phyloP scores from a whole-genome alignment of 64 coral and sea anemone genomes.

The Acropora tenuis region DNA sequence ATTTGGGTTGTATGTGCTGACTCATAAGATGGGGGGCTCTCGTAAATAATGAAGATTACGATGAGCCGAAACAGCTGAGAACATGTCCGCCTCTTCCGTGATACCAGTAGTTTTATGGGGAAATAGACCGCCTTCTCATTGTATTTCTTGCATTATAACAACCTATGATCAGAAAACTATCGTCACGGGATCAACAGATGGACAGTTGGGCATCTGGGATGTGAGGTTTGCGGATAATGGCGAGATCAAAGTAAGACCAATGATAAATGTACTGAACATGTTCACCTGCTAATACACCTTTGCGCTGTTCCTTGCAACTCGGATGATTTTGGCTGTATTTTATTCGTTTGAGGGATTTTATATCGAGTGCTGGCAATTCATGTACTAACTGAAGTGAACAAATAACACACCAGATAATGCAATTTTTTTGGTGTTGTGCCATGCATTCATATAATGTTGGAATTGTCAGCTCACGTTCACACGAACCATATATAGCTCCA shows the following conservation, averaged over 20 bases:
- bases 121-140: constrained; percentile 86
- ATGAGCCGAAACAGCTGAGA: not conserved
- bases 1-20: constrained; percentile 7
- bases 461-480: no score
- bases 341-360: no score
- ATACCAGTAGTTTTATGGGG: constrained; percentile 96
- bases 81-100: constrained; percentile 93
- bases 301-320: no score
- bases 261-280: not conserved
- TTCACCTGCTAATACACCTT: no score
- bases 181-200: constrained; percentile 88
- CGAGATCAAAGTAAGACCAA: constrained; percentile 77
- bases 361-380: no score
- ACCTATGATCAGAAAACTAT: constrained; percentile 97
- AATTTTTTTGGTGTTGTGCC: no score
- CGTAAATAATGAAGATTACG: constrained; percentile 18
- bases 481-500: no score
- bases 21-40: not conserved
- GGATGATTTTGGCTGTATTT: no score
- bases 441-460: no score
- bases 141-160: constrained; percentile 90
- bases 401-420: no score
- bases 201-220: constrained; percentile 96
- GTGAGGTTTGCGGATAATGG: constrained; percentile 71
- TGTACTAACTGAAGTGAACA: no score